These are phyloP conservation scores for Pollenia amentaria DNA, from an alignment of 2,888 invertebrate genomes.

Conservation along the genomic window DNA sequence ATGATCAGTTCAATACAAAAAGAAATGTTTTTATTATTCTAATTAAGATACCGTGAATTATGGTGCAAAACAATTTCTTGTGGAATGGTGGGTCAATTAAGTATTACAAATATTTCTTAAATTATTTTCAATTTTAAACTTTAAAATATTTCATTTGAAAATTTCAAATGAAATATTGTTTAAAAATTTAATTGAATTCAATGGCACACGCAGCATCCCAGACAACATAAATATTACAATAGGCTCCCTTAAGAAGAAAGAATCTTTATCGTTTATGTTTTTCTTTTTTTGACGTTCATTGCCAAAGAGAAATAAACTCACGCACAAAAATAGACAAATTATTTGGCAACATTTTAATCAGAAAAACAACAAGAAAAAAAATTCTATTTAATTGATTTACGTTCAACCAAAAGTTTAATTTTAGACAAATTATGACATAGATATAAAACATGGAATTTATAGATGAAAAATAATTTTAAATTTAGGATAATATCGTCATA, in stretches of 20 bases:
- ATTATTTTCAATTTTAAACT: not conserved
- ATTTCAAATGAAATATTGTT: conserved; percentile 14
- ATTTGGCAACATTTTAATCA: conserved; percentile 23
- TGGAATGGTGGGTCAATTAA: no score
- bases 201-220: conserved; percentile 28
- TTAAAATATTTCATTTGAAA: not conserved
- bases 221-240: conserved; percentile 45
- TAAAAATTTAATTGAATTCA: conserved; percentile 13
- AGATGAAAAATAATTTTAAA: conserved; percentile 20
- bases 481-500: conserved; percentile 11
- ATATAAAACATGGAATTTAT: conserved; percentile 29
- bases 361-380: conserved; percentile 6
- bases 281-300: conserved; percentile 31
- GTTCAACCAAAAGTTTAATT: conserved; percentile 27
- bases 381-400: conserved; percentile 58
- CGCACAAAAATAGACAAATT: conserved; percentile 49
- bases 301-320: conserved; percentile 54
- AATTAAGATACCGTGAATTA: no score
- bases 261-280: not conserved
- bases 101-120: no score
- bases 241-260: conserved; percentile 23
- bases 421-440: conserved; percentile 53
- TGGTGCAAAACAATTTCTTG: no score
- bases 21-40: no score
- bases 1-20: no score